phyloP scores from a whole-genome alignment of 1,140 invertebrate genomes.

The Drosophila suzukii region DNA sequence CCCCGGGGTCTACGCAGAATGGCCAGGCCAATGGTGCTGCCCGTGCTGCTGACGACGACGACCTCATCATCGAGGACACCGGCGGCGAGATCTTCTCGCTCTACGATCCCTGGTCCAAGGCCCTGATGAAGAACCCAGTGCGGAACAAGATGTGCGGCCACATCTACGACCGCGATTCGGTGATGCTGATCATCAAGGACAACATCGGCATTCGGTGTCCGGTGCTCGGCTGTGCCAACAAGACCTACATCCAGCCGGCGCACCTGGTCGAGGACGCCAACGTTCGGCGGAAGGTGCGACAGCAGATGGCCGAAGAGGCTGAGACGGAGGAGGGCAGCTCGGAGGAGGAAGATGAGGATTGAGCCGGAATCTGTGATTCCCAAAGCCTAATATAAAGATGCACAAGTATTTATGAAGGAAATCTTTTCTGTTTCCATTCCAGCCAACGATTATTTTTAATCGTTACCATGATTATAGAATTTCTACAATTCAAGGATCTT shows the following conservation, averaged over 20 bases:
- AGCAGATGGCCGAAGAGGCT: neutral
- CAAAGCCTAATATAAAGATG: neutral
- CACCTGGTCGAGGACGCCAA: slow-evolving; percentile 24
- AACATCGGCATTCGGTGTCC: slow-evolving; percentile 39
- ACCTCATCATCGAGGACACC: slow-evolving; percentile 8
- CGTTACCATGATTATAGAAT: too few relatives aligned
- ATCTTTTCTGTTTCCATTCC: too few relatives aligned
- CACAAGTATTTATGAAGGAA: neutral
- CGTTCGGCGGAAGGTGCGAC: neutral
- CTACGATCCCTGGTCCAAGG: slow-evolving; percentile 59
- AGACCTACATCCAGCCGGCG: slow-evolving; percentile 25
- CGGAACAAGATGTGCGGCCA: slow-evolving; percentile 55
- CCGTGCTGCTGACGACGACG: neutral
- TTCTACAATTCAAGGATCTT: too few relatives aligned
- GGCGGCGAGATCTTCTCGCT: slow-evolving; percentile 33
- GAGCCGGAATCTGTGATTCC: neutral
- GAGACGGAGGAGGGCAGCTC: neutral
- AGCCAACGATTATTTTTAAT: too few relatives aligned
- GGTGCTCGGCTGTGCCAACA: slow-evolving; percentile 44
- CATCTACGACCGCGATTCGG: slow-evolving; percentile 54
- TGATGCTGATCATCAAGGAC: slow-evolving; percentile 26
- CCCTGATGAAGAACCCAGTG: slow-evolving; percentile 46
- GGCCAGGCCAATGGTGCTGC: neutral
- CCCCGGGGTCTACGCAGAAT: neutral
- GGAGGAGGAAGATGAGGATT: slow-evolving; percentile 5